These are phyloP conservation scores for Eueremaeus valkanovi DNA, from an alignment of 2,888 invertebrate genomes.

Conservation along the genomic window DNA sequence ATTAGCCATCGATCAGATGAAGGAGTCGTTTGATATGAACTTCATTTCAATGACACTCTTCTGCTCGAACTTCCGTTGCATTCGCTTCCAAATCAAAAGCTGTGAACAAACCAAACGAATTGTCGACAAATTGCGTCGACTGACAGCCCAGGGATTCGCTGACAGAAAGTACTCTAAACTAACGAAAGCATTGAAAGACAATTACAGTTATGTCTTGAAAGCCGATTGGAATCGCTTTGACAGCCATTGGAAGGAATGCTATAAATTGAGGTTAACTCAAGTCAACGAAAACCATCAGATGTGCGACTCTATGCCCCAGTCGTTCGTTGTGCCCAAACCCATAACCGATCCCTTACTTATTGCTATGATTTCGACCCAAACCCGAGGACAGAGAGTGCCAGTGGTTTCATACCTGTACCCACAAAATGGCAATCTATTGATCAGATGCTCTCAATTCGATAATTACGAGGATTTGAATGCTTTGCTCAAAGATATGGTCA, in stretches of 20 bases:
- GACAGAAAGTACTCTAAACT: conserved; percentile 1
- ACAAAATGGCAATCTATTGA: conserved; percentile 33
- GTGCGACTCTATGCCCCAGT: conserved; percentile 34
- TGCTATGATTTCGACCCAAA: conserved; percentile 5
- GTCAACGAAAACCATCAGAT: conserved; percentile 37
- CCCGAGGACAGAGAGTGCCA: conserved; percentile 40
- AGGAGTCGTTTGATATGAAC: not conserved
- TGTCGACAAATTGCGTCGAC: conserved; percentile 17
- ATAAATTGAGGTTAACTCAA: conserved; percentile 31
- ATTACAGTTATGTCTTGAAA: conserved; percentile 34
- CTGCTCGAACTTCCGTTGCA: conserved; percentile 17
- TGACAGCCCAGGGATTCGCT: not conserved
- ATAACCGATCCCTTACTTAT: conserved; percentile 37
- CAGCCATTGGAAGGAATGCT: conserved; percentile 31
- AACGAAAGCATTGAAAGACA: conserved; percentile 25
- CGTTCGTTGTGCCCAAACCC: conserved; percentile 36
- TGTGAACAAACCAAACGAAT: conserved; percentile 9
- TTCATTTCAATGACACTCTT: conserved; percentile 15
- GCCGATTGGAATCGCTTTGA: conserved; percentile 40
- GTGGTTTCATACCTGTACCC: conserved; percentile 38
- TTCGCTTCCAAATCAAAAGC: conserved; percentile 19
- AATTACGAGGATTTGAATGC: conserved; percentile 32
- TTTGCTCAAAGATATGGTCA: conserved; percentile 28
- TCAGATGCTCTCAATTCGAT: conserved; percentile 35
- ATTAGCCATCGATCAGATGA: conserved; percentile 24